These are phyloP conservation scores for Enteromius paludinosus DNA, from an alignment of 2,797 vertebrate species.

Conservation along the genomic window DNA sequence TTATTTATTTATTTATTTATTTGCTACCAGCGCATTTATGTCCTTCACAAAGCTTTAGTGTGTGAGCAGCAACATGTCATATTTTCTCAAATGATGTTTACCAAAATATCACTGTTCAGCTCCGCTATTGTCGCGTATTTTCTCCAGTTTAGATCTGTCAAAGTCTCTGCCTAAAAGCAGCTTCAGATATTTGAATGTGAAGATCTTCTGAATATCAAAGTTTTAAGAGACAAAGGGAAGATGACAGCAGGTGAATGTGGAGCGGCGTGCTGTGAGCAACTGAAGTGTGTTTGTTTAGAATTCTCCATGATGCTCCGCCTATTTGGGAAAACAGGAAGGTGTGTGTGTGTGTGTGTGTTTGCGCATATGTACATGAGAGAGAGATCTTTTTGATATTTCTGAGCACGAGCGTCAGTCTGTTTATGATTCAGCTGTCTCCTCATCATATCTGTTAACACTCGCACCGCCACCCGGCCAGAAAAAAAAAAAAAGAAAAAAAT, in stretches of 20 bases:
- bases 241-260: constrained; percentile 64
- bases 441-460: constrained; percentile 28
- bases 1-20: too few species aligned
- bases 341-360: constrained; percentile 21
- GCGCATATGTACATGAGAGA: neutral
- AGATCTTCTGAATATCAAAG: constrained; percentile 45
- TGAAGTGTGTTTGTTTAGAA: constrained; percentile 49
- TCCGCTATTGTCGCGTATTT: constrained; percentile 26
- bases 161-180: constrained; percentile 27
- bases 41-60: constrained; percentile 13
- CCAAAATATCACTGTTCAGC: constrained; percentile 66
- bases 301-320: constrained; percentile 34
- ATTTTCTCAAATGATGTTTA: constrained; percentile 32
- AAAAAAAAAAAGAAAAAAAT: neutral
- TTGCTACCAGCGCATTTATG: neutral
- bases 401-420: constrained; percentile 40
- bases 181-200: constrained; percentile 40
- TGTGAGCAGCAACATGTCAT: constrained; percentile 3
- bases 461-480: neutral
- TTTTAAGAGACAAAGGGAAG: constrained; percentile 34
- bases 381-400: constrained; percentile 51
- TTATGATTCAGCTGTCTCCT: constrained; percentile 48
- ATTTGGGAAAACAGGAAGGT: constrained; percentile 41
- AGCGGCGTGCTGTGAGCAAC: constrained; percentile 66
- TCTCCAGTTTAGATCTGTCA: constrained; percentile 22